Evolutionary conservation across 2,888 invertebrate genomes (phyloP).

Genomic region (Argyresthia albistria): DNA sequence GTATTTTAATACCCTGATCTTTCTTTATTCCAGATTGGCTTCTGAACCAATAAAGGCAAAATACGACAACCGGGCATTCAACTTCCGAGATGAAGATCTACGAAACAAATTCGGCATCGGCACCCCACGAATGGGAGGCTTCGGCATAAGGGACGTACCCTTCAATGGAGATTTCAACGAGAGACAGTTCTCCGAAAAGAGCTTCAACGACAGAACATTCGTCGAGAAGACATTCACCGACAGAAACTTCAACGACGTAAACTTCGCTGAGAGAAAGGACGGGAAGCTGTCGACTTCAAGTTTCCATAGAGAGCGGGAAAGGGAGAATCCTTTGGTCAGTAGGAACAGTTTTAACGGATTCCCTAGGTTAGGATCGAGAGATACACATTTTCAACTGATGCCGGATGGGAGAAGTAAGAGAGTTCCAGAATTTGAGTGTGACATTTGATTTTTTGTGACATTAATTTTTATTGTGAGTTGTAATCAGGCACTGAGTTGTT

Average conservation of each 20-base stretch:
- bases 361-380: conserved; percentile 52
- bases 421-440: conserved; percentile 77
- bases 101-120: conserved; percentile 59
- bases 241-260: conserved; percentile 25
- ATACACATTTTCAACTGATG: conserved; percentile 53
- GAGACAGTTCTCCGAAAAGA: conserved; percentile 45
- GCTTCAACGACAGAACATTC: conserved; percentile 31
- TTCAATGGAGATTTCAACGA: conserved; percentile 62
- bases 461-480: conserved; percentile 7
- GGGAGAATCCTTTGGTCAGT: conserved; percentile 57
- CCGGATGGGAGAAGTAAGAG: conserved; percentile 67
- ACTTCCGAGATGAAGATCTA: conserved; percentile 54
- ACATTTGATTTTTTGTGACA: conserved; percentile 42
- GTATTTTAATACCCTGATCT: too few relatives aligned
- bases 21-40: conserved; percentile 30
- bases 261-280: conserved; percentile 47
- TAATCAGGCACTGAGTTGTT: background rate
- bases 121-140: conserved; percentile 61
- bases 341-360: conserved; percentile 66
- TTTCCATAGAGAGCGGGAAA: conserved; percentile 44
- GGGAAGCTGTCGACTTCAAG: conserved; percentile 63
- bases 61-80: conserved; percentile 57
- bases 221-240: conserved; percentile 31
- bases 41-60: conserved; percentile 33
- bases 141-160: conserved; percentile 59